Conservation (phyloP, 1,140 invertebrate species). For the Melipona quadrifasciata region DNA sequence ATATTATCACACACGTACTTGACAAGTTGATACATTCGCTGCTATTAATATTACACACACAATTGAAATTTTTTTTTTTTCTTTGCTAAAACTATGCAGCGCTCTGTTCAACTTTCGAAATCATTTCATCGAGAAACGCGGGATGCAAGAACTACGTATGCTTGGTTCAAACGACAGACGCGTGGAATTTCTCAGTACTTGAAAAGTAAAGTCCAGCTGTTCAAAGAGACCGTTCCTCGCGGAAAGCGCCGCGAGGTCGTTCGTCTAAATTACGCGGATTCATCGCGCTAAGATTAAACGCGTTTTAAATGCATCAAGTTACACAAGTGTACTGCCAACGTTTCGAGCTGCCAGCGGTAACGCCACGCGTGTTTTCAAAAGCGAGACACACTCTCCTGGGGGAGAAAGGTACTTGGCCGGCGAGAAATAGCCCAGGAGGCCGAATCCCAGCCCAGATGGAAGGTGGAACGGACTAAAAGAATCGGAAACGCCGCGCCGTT, state of each 20-base stretch:
- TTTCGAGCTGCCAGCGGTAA: background rate
- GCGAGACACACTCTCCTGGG: background rate
- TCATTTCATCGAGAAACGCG: background rate
- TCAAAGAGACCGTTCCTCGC: background rate
- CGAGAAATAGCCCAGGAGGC: too few relatives aligned
- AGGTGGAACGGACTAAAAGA: constrained; percentile 22
- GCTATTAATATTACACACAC: background rate
- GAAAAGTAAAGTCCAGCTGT: background rate
- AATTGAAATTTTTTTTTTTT: background rate
- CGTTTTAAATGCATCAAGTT: constrained; percentile 3
- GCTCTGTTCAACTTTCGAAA: background rate
- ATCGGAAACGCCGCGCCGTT: constrained; percentile 1
- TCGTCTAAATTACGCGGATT: constrained; percentile 8
- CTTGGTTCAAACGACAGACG: background rate
- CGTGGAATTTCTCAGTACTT: background rate
- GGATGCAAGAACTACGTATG: too few relatives aligned
- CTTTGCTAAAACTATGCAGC: too few relatives aligned
- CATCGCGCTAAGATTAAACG: background rate
- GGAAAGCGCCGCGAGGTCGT: background rate
- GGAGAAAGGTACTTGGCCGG: background rate
- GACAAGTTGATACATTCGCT: background rate
- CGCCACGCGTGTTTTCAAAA: constrained; percentile 18
- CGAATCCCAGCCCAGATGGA: background rate
- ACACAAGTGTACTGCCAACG: constrained; percentile 21
- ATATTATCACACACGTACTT: background rate